Conservation (phyloP, 2,797 vertebrate genomes). For the Manis pentadactyla region DNA sequence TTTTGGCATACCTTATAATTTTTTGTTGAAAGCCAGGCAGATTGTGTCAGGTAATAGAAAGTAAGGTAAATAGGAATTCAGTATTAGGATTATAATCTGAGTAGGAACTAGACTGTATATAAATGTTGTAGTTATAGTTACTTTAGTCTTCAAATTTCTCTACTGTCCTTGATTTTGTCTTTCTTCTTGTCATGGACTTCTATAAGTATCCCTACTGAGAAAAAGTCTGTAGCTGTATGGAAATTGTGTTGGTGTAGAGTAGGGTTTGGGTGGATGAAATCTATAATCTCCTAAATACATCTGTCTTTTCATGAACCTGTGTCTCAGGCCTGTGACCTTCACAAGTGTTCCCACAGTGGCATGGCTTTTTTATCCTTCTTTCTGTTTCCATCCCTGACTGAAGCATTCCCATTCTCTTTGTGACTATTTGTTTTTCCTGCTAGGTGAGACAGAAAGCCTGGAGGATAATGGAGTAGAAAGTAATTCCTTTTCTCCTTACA, state of each 20-base stretch:
- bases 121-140: neutral
- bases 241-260: neutral
- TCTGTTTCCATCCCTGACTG: neutral
- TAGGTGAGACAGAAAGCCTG: neutral
- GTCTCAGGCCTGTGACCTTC: neutral
- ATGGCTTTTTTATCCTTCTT: neutral
- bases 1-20: neutral
- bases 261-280: neutral
- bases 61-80: neutral
- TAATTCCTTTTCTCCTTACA: neutral
- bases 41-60: neutral
- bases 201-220: neutral
- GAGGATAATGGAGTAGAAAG: neutral
- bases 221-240: neutral
- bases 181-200: neutral
- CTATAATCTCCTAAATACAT: neutral
- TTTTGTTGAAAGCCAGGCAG: neutral
- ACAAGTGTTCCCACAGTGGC: neutral
- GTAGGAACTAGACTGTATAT: neutral
- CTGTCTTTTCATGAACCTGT: neutral
- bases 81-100: neutral
- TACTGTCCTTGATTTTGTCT: neutral
- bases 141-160: neutral
- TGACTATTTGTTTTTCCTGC: neutral
- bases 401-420: neutral